These are phyloP conservation scores for Brachymystax lenok DNA, from an alignment of 2,797 vertebrate species.

Conservation along the genomic window DNA sequence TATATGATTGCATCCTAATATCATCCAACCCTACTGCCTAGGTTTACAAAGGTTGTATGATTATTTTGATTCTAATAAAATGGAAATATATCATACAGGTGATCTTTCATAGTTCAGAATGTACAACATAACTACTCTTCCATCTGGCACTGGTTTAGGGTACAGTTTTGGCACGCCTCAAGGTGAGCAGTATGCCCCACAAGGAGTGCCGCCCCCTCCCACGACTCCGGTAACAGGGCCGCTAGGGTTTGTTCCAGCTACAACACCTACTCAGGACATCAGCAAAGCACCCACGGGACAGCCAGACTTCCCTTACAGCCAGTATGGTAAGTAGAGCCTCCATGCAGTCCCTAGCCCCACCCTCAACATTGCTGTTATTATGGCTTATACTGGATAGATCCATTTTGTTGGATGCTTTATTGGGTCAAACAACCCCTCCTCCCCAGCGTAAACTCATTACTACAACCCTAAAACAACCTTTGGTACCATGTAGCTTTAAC, in stretches of 20 bases:
- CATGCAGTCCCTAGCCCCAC: slow-evolving; percentile 11
- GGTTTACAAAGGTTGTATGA: too few relatives aligned
- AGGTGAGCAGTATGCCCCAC: slow-evolving; percentile 93
- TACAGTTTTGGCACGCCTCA: slow-evolving; percentile 95
- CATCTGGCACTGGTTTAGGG: slow-evolving; percentile 60
- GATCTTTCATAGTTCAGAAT: not conserved
- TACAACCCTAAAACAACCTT: slow-evolving; percentile 32
- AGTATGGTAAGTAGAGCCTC: slow-evolving; percentile 90
- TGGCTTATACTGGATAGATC: not conserved
- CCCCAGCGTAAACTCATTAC: slow-evolving; percentile 40
- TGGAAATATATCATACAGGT: too few relatives aligned
- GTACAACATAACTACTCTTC: not conserved
- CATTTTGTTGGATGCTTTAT: too few relatives aligned
- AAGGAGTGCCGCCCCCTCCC: slow-evolving; percentile 92
- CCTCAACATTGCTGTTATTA: not conserved
- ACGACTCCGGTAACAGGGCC: slow-evolving; percentile 90
- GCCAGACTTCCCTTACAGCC: slow-evolving; percentile 96
- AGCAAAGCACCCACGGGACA: slow-evolving; percentile 95
- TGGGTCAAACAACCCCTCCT: too few relatives aligned
- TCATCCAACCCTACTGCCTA: too few relatives aligned
- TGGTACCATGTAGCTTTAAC: slow-evolving; percentile 66
- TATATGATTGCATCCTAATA: too few relatives aligned
- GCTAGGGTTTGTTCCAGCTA: slow-evolving; percentile 91
- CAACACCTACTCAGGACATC: slow-evolving; percentile 97
- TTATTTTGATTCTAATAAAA: too few relatives aligned